Evolutionary conservation across 64 coral and sea anemone genomes (phyloP), one percentile per base, ranked within the genome.

Genomic region (Montipora capricornis): DNA sequence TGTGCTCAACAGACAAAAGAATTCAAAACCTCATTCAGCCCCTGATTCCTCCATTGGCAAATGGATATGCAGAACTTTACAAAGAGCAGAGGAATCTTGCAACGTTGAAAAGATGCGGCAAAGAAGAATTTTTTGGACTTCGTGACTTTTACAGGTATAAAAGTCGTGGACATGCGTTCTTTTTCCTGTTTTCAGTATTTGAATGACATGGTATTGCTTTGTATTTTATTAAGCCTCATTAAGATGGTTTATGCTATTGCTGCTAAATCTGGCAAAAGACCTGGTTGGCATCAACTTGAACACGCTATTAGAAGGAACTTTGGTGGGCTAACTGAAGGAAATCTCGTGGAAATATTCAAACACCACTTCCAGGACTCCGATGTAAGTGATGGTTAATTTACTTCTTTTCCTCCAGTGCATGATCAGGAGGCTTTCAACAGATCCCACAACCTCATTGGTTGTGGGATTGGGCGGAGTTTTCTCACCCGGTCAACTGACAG

Each of bases 241-340:
- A 98, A 98, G 75, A 98, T 98, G 96, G 93, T 98, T 60, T 98
- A 93, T 68, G 86, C 80, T 14, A 90, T 95, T 53, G 96, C 96
- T 22, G 80, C 76, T 9, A 73, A 82, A 8, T 74, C 69, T 13
- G 10, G 83, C 1, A 57, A 67, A 52, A 79, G 73, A 51, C 85
- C 89, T 44, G 46, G 53, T 13, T 94, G 92, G 82, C 10, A 66
- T 49, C 82, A 98, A 17, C 57, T 98, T 3, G 86, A 98, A 85
- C 83, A 94, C 55, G 92, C 96, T 3, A 98, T 98, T 13, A 87
- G 89, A 37, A 88, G 96, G 81, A 98, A 98, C 62, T 98, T 98
- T 78, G 93, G 96, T 79, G 96, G 96, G 6, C 80, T 98, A n/a
- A 89, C 82, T 77, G 93, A 98, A 46, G 46, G 88, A 60, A 70